Base-by-base conservation (phyloP, 1,140 invertebrate species). In the Coelopa frigida region DNA sequence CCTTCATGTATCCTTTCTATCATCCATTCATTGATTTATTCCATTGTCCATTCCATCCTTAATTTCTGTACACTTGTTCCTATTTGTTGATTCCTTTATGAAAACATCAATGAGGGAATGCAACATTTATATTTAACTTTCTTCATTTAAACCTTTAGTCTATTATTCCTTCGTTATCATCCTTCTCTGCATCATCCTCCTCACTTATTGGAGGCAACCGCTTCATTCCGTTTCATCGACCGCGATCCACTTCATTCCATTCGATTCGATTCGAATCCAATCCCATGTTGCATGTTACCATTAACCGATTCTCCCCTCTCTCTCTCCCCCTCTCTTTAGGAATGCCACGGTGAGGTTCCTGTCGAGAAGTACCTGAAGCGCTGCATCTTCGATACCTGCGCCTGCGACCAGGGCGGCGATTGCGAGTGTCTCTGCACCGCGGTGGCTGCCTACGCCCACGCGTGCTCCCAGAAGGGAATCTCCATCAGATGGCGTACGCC, bases 361-460 rank as follows among this genome's bases (percentile, higher is more conserved):
- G 73, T 85, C 0, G 80, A 83, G 20, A 70, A 72, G 2, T 89
- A 78, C 57, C 58, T 83, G 38, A 71, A 79, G 50, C 79, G 83
- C 32, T 92, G 88, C 64, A 77, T 87, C 43, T 79, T 79, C 43
- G 89, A 93, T 70, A 77, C 85, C 1, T 94, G 89, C 70, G 87
- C 82, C 20, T 95, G 92, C 68, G 89, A 93, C 68, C 72, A 79
- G 57, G 90, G 90, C 15, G 90, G 83, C 0, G 90, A 94, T 64
- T 95, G 91, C 60, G 83, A 87, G 45, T 95, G 90, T 70, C 67
- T 92, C 0, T 94, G 91, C 65, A 89, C 89, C 1, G 85, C 89
- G 1, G 71, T 94, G 12, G 83, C 88, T 0, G 83, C 85, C 4
- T 94, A 94, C 68, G 86, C 87, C 15, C 80, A 89, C 54, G 80